Evolutionary conservation across 2,113 vertebrate species (phyloP).

Genomic region (Melanerpes formicivorus): DNA sequence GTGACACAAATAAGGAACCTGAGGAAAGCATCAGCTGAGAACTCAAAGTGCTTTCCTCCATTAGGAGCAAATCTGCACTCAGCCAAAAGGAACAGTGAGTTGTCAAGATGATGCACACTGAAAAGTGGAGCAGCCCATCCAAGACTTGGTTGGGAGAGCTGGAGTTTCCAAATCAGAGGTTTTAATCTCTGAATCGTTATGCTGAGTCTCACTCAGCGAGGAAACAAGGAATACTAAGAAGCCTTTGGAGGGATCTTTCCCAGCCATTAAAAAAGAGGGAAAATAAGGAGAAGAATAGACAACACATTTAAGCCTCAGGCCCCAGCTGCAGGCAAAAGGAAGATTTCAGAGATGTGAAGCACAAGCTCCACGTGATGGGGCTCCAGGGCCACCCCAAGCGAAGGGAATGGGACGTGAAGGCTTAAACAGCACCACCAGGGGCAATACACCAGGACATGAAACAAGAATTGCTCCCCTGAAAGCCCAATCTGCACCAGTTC

Average conservation of each 20-base stretch:
- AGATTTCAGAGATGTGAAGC: neutral
- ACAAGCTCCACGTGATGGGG: fast-evolving
- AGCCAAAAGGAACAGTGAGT: neutral
- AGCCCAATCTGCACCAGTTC: neutral
- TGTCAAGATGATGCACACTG: neutral
- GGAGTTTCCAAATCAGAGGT: neutral
- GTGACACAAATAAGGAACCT: neutral
- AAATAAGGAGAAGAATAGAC: neutral
- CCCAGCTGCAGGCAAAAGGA: neutral
- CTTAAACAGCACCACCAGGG: neutral
- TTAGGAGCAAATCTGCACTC: neutral
- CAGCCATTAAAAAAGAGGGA: neutral
- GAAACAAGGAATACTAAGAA: neutral
- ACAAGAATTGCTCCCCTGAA: neutral
- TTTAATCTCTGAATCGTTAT: slow-evolving; percentile 33
- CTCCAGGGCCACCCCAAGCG: neutral
- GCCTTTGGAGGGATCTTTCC: slow-evolving; percentile 1
- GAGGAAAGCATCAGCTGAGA: neutral
- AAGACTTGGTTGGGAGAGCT: neutral
- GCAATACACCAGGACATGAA: fast-evolving
- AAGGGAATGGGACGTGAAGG: fast-evolving
- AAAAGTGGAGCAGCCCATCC: neutral
- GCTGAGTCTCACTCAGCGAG: neutral
- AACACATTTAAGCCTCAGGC: neutral
- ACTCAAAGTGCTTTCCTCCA: neutral